Evolutionary conservation across 2,797 vertebrate genomes (phyloP).

Genomic region (Myotis daubentonii): DNA sequence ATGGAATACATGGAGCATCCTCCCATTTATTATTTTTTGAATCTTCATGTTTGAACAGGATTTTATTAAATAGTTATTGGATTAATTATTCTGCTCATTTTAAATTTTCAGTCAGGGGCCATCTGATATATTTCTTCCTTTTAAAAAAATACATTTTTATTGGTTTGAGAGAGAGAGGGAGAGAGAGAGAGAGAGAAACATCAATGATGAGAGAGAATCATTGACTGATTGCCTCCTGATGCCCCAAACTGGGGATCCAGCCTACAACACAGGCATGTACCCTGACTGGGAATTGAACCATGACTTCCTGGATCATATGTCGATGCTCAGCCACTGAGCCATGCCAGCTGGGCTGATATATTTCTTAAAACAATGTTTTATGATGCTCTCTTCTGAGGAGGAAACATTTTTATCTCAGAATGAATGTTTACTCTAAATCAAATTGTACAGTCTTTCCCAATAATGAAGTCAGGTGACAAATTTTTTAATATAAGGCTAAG

Average conservation of each 20-base stretch:
- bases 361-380: neutral
- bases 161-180: too few relatives aligned
- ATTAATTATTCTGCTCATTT: neutral
- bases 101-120: neutral
- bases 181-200: too few relatives aligned
- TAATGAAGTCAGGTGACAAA: neutral
- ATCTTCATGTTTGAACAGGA: neutral
- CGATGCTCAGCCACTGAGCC: too few relatives aligned
- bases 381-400: neutral
- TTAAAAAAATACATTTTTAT: neutral
- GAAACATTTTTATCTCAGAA: neutral
- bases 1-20: neutral
- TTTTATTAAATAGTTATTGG: slow-evolving; percentile 7
- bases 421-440: neutral
- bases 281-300: too few relatives aligned
- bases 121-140: neutral
- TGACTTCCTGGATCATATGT: too few relatives aligned
- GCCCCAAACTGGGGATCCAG: too few relatives aligned
- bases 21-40: neutral
- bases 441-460: neutral
- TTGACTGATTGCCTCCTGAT: too few relatives aligned
- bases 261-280: too few relatives aligned
- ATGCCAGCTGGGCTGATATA: neutral
- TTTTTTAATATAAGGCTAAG: neutral
- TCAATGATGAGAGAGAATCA: too few relatives aligned